Base-by-base conservation (phyloP, 2,797 vertebrate species). In the Ctenopoma kingsleyae region DNA sequence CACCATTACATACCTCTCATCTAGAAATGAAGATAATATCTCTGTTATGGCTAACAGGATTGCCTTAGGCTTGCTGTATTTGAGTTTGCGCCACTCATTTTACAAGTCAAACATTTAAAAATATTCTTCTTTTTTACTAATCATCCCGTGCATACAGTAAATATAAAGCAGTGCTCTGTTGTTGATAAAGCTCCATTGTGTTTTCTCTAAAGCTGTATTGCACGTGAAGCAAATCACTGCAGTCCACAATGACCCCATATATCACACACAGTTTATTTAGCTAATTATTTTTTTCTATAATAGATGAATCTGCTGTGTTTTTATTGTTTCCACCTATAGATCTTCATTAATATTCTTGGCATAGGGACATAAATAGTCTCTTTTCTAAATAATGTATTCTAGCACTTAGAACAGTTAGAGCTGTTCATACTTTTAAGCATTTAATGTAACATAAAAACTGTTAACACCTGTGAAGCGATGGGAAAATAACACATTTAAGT, bases 271-370 rank as follows among this genome's bases (percentile, higher is more conserved):
- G 67, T 80, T 61, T 50, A 74, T 32, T 51, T 46, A 17, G 38
- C 54, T 76, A 74, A 83, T 90, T 81, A 54, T 78, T 74, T 79
- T n/a, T 32, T 57, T 60, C 22, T 27, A 17, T 50, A 22, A 23
- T 61, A 56, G 74, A 79, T 46, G 61, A 78, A 59, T 56, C 30
- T 25, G 19, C 56, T 67, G 44, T 67, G 27, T 62, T 78, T 61
- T 51, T 53, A 63, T 59, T 76, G 74, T 84, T 76, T 73, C 32
- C 19, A 66, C 56, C 56, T 62, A 81, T 80, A 65, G 71, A 80
- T 78, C 76, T 73, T 83, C 46, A 71, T 80, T 58, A 78, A 51
- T 22, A 22, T 20, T 47, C 63, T 44, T 66, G 57, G 32, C 62
- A 51, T 58, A 36, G 55, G 49, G 58, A 55, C 43, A 50, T 59